Evolutionary conservation across 2,888 invertebrate genomes (phyloP), one percentile per base, ranked within the genome.

Genomic region (Criorhina ranunculi): DNA sequence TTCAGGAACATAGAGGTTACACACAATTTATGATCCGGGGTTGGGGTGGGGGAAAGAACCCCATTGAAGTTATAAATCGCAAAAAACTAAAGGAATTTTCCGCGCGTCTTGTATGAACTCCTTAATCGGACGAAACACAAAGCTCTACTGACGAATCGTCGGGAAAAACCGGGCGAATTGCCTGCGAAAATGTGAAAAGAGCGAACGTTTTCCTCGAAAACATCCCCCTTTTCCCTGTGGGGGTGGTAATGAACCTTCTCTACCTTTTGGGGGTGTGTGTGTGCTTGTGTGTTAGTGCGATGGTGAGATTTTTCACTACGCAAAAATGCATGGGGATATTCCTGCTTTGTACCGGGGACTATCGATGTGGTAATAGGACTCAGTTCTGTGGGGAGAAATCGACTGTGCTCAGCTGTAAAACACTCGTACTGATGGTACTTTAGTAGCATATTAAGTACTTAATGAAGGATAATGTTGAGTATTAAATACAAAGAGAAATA

Each of bases 101-200:
- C 79, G 80, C 80, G 75, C 85, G 80, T 15, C 70, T 55, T 66
- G 17, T 55, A 29, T 59, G 31, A 59, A 80, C 75, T 85, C 80
- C 85, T 59, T 76, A 33, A 59, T 85, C 79, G 70, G 29, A 80
- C 31, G 85, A 80, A 85, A 80, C 76, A 46, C 80, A 80, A 80
- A 85, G 85, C 85, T 85, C 85, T 75, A 85, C 80, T 85, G 51
- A 80, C 80, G 70, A 24, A 59, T 11, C 53, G 53, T 80, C n/a
- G 75, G 85, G 80, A 80, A 80, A 85, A 76, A 40, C 66, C 73
- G 11, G 75, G 85, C 85, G 85, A 85, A 85, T 79, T 85, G 83
- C 64, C 64, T 79, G 73, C 53, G 78, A 73, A 79, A 79, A 49
- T 78, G 51, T 72, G 44, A 67, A 78, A 67, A 70, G 82, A 82